phyloP scores from a whole-genome alignment of 1,140 invertebrate species.

The Drosophila busckii region DNA sequence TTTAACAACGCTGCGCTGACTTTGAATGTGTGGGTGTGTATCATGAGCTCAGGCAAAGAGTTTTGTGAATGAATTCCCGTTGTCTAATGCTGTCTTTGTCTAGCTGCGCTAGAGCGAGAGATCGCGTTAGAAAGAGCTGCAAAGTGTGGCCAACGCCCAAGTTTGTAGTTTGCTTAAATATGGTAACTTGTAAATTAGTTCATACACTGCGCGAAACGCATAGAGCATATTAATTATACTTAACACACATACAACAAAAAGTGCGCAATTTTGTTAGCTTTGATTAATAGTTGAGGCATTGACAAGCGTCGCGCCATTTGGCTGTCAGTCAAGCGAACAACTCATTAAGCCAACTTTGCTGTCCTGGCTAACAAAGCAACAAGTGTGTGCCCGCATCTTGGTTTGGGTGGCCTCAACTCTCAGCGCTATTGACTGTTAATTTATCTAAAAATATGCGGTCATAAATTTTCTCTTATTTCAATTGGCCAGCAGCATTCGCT shows the following conservation, averaged over 20 bases:
- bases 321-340: slow-evolving; percentile 68
- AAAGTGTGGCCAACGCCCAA: slow-evolving; percentile 41
- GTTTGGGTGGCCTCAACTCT: slow-evolving; percentile 36
- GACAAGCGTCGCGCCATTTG: slow-evolving; percentile 71
- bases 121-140: slow-evolving; percentile 9
- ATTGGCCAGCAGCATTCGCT: slow-evolving; percentile 46
- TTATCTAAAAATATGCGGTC: slow-evolving; percentile 42
- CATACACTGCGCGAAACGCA: slow-evolving; percentile 65
- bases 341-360: slow-evolving; percentile 56
- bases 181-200: slow-evolving; percentile 75
- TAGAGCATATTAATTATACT: slow-evolving; percentile 67
- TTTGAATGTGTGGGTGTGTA: slow-evolving; percentile 30
- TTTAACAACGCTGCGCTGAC: slow-evolving; percentile 27
- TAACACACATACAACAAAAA: slow-evolving; percentile 10
- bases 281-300: slow-evolving; percentile 41
- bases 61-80: slow-evolving; percentile 42
- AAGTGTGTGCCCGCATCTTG: too few species aligned
- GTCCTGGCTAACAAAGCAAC: too few species aligned
- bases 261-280: slow-evolving; percentile 27
- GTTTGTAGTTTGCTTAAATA: slow-evolving; percentile 67
- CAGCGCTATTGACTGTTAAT: slow-evolving; percentile 28
- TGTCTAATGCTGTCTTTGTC: slow-evolving; percentile 31
- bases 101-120: background rate
- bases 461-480: slow-evolving; percentile 61
- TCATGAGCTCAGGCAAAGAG: slow-evolving; percentile 34